Conservation (phyloP, 2,888 invertebrate genomes). For the Acronicta psi region DNA sequence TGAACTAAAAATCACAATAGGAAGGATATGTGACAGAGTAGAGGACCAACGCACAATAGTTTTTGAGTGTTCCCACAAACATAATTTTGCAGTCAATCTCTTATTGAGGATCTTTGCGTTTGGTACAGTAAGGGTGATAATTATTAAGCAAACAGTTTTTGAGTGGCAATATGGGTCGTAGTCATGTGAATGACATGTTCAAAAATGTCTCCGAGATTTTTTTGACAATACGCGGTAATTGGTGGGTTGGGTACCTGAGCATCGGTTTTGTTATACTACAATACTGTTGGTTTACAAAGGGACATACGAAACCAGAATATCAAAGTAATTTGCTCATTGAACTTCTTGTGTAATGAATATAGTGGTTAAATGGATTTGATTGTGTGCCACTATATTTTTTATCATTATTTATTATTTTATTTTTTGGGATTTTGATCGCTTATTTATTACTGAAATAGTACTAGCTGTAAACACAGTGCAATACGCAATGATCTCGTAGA, state of each 20-base stretch:
- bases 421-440: constrained; percentile 2
- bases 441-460: too few species aligned
- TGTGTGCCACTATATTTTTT: constrained; percentile 49
- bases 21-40: constrained; percentile 87
- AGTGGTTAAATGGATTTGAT: constrained; percentile 62
- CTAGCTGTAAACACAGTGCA: too few species aligned
- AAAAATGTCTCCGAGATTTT: constrained; percentile 87
- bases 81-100: constrained; percentile 29
- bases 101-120: constrained; percentile 3
- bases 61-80: constrained; percentile 74
- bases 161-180: constrained; percentile 33
- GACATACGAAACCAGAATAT: constrained; percentile 75
- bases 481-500: too few species aligned
- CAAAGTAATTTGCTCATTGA: constrained; percentile 81
- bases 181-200: constrained; percentile 83
- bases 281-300: constrained; percentile 79
- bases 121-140: constrained; percentile 55
- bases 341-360: constrained; percentile 67
- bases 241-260: constrained; percentile 89
- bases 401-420: constrained; percentile 27
- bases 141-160: constrained; percentile 35
- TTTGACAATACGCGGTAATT: constrained; percentile 84
- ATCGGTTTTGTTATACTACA: constrained; percentile 83
- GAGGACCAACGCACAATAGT: constrained; percentile 83
- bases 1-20: constrained; percentile 83